Conservation (phyloP, 2,113 vertebrate species). For the Platichthys stellatus region DNA sequence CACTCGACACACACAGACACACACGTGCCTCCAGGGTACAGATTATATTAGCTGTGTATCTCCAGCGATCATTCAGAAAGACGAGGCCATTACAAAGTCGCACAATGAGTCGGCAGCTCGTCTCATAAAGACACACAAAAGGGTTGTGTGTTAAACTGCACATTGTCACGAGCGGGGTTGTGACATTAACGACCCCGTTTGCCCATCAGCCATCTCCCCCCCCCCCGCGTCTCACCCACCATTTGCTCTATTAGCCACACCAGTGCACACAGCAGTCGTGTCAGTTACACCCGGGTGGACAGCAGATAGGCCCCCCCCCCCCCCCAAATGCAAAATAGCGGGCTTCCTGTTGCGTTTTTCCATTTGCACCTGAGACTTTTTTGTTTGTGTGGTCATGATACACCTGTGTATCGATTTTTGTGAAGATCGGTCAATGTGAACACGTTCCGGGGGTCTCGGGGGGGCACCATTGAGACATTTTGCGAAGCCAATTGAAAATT, state of each 20-base stretch:
- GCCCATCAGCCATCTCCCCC: slow-evolving; percentile 25
- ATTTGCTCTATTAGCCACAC: slow-evolving; percentile 72
- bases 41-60: slow-evolving; percentile 56
- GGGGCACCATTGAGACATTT: too few species aligned
- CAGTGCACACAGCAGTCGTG: slow-evolving; percentile 56
- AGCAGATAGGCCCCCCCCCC: slow-evolving; percentile 16
- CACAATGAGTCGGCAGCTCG: slow-evolving; percentile 32
- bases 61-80: slow-evolving; percentile 46
- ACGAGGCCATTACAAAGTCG: slow-evolving; percentile 54
- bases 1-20: slow-evolving; percentile 1
- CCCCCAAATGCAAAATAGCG: too few species aligned
- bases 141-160: slow-evolving; percentile 20
- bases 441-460: too few species aligned
- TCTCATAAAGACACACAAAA: slow-evolving; percentile 58
- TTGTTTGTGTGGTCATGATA: too few species aligned
- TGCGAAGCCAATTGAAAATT: too few species aligned
- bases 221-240: slow-evolving; percentile 57
- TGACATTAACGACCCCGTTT: slow-evolving; percentile 65
- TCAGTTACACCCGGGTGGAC: slow-evolving; percentile 58
- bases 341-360: too few species aligned
- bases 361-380: too few species aligned
- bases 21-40: slow-evolving; percentile 15
- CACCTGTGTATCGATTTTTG: too few species aligned
- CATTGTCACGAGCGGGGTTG: slow-evolving; percentile 27
- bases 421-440: too few species aligned